phyloP scores from a whole-genome alignment of 23 tunicate species.

The Styela clava region DNA sequence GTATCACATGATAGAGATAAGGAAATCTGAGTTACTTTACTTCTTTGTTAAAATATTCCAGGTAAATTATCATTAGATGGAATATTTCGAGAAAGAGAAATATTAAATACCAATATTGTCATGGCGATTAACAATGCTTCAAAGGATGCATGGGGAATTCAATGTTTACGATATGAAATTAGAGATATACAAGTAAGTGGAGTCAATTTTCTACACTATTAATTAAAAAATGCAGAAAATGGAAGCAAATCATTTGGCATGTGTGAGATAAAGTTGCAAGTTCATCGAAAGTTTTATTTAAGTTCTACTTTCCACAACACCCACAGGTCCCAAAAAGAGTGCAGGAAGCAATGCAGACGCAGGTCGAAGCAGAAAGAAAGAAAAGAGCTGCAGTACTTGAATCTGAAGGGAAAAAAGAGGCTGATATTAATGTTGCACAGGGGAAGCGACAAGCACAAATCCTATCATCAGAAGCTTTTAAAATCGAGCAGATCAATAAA shows the following conservation, averaged over 20 bases:
- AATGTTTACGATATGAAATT: constrained; percentile 90
- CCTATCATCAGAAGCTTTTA: constrained; percentile 87
- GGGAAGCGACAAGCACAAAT: constrained; percentile 89
- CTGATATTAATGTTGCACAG: constrained; percentile 89
- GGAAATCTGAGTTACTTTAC: too few relatives aligned
- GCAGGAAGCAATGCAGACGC: constrained; percentile 98
- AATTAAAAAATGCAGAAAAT: not conserved
- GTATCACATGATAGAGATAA: too few relatives aligned
- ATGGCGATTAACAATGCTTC: constrained; percentile 93
- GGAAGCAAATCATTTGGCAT: not conserved
- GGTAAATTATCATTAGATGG: constrained; percentile 92
- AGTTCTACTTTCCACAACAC: too few relatives aligned
- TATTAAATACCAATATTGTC: constrained; percentile 76
- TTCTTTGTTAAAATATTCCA: constrained; percentile 4
- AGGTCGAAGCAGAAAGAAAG: constrained; percentile 96
- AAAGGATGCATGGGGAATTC: constrained; percentile 90
- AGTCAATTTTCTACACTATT: too few relatives aligned
- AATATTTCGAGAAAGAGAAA: constrained; percentile 87
- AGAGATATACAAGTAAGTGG: constrained; percentile 86
- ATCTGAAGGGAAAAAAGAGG: constrained; percentile 90
- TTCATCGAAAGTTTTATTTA: too few relatives aligned
- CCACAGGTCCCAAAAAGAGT: constrained; percentile 92
- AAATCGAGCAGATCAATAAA: constrained; percentile 84
- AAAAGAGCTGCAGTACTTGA: constrained; percentile 84
- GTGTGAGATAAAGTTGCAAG: too few relatives aligned